Evolutionary conservation across 2,797 vertebrate species (phyloP).

Genomic region (Thunnus albacares): DNA sequence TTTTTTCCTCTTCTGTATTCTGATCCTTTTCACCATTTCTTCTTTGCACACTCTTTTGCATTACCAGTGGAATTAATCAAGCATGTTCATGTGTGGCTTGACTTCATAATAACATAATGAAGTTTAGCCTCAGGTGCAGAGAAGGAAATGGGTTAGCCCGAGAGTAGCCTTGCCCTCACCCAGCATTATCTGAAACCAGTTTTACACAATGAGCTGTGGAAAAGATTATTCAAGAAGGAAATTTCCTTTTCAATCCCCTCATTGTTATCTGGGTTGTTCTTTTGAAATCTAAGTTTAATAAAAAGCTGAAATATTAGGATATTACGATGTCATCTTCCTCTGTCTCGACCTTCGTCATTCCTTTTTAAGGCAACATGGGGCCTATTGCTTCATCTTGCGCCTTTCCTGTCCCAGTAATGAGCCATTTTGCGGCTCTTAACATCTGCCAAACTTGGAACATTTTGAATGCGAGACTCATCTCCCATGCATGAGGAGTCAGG

Average conservation of each 20-base stretch:
- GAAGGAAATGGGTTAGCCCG: constrained; percentile 67
- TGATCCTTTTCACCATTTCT: constrained; percentile 6
- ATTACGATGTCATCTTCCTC: constrained; percentile 59
- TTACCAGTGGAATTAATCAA: constrained; percentile 73
- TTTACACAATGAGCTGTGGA: constrained; percentile 59
- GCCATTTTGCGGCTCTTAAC: constrained; percentile 80
- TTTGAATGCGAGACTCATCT: constrained; percentile 78
- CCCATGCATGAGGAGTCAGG: constrained; percentile 78
- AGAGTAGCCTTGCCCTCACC: constrained; percentile 55
- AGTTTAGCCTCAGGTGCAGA: constrained; percentile 78
- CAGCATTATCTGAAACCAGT: constrained; percentile 61
- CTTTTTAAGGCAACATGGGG: constrained; percentile 71
- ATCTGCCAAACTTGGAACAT: constrained; percentile 81
- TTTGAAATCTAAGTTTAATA: constrained; percentile 72
- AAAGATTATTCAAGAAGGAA: constrained; percentile 56
- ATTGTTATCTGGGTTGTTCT: constrained; percentile 61
- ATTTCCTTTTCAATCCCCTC: constrained; percentile 26
- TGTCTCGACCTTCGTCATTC: constrained; percentile 72
- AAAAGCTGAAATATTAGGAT: constrained; percentile 66
- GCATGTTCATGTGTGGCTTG: constrained; percentile 73
- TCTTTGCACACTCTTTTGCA: constrained; percentile 37
- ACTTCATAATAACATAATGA: constrained; percentile 79
- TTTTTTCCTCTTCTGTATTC: background rate
- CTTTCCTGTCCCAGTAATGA: constrained; percentile 80
- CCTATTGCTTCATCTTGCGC: constrained; percentile 69